Conservation (phyloP, 2,888 invertebrate species). For the Pinctada fucata region DNA sequence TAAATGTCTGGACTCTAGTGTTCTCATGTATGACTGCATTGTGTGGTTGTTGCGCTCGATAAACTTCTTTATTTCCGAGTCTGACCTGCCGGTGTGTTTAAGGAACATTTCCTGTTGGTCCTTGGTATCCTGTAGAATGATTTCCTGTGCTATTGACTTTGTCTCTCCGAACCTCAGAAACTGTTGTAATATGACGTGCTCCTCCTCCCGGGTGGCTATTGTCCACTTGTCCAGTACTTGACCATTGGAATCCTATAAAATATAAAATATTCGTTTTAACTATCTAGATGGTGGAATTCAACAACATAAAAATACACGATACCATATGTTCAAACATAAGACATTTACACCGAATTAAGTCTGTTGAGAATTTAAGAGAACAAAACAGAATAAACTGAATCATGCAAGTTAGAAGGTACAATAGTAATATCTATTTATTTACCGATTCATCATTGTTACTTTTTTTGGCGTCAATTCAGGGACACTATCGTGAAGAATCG, state of each 20-base stretch:
- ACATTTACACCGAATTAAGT: no score
- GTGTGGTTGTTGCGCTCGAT: constrained; percentile 79
- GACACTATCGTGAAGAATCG: no score
- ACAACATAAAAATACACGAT: no score
- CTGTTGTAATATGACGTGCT: constrained; percentile 93
- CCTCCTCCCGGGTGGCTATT: constrained; percentile 91
- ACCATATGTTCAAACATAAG: no score
- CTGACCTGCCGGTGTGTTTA: constrained; percentile 73
- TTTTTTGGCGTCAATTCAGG: no score
- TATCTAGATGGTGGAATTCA: no score
- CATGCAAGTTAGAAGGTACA: no score
- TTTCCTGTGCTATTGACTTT: constrained; percentile 86
- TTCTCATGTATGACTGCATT: constrained; percentile 71
- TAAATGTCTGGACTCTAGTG: constrained; percentile 69
- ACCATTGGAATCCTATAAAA: constrained; percentile 86
- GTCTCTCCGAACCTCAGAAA: constrained; percentile 94
- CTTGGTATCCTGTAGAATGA: constrained; percentile 78
- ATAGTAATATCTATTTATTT: no score
- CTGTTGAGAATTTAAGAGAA: no score
- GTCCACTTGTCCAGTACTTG: constrained; percentile 92
- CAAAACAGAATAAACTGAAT: no score
- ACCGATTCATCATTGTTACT: no score
- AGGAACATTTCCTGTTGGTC: constrained; percentile 69
- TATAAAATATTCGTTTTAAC: not conserved
- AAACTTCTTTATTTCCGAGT: constrained; percentile 80